Conservation (phyloP, 2,113 vertebrate genomes). For the Colossoma macropomum region DNA sequence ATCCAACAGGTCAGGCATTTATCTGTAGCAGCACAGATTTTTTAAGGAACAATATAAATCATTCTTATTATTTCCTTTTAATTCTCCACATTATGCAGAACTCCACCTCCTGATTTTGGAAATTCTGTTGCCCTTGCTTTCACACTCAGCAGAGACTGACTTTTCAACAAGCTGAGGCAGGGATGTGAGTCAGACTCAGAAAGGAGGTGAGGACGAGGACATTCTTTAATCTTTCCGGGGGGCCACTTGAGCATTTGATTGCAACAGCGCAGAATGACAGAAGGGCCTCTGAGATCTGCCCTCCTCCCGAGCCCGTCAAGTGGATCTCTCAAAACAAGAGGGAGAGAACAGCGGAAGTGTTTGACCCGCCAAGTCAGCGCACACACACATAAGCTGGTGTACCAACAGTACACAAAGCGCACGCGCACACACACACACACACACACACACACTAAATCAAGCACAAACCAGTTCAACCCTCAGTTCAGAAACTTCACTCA, state of each 20-base stretch:
- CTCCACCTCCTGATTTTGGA: not conserved
- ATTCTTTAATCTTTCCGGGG: slow-evolving; percentile 57
- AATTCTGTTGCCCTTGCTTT: not conserved
- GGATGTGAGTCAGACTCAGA: slow-evolving; percentile 40
- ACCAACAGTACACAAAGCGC: not conserved
- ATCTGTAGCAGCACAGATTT: too few species aligned
- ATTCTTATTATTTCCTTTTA: too few species aligned
- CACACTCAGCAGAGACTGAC: slow-evolving; percentile 25
- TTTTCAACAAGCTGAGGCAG: slow-evolving; percentile 54
- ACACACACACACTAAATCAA: slow-evolving; percentile 35
- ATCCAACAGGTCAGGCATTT: not conserved
- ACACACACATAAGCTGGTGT: not conserved
- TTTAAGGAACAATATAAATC: too few species aligned
- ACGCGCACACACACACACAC: slow-evolving; percentile 2
- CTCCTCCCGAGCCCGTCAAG: slow-evolving; percentile 50
- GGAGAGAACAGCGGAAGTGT: slow-evolving; percentile 22
- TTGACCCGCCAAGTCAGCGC: slow-evolving; percentile 14
- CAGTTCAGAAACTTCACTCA: slow-evolving; percentile 35
- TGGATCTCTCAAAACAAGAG: slow-evolving; percentile 52
- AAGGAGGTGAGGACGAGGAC: slow-evolving; percentile 50
- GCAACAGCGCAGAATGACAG: slow-evolving; percentile 51
- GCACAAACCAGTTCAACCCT: slow-evolving; percentile 39
- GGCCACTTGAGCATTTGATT: slow-evolving; percentile 52
- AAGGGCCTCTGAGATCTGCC: slow-evolving; percentile 55
- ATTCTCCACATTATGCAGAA: not conserved